phyloP scores from a whole-genome alignment of 2,113 vertebrate genomes.

The Stigmatopora nigra region DNA sequence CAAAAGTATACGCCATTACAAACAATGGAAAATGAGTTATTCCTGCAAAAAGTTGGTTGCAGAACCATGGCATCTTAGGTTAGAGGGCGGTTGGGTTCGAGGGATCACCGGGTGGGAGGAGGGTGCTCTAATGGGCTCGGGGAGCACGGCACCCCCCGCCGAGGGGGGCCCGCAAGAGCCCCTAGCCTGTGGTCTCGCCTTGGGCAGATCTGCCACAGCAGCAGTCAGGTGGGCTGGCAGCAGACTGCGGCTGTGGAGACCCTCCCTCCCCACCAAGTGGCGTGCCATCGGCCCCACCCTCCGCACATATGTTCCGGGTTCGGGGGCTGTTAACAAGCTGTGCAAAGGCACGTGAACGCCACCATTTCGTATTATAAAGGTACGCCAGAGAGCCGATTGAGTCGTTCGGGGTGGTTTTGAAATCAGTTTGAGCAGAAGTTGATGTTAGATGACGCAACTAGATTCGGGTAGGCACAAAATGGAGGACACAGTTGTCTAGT shows the following conservation, averaged over 20 bases:
- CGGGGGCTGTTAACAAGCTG: conserved; percentile 55
- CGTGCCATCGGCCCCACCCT: conserved; percentile 39
- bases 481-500: conserved; percentile 12
- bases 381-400: conserved; percentile 20
- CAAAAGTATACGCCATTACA: conserved; percentile 39
- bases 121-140: conserved; percentile 68
- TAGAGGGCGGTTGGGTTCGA: conserved; percentile 56
- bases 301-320: conserved; percentile 52
- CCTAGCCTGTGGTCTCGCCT: conserved; percentile 76
- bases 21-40: conserved; percentile 58
- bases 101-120: conserved; percentile 41
- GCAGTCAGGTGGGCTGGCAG: conserved; percentile 72
- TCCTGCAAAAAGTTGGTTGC: conserved; percentile 37
- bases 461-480: conserved; percentile 34
- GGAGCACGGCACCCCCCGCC: conserved; percentile 55
- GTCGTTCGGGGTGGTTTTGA: conserved; percentile 14
- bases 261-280: conserved; percentile 56
- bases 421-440: conserved; percentile 7
- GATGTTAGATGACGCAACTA: background rate
- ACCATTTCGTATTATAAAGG: conserved; percentile 22
- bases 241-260: conserved; percentile 61
- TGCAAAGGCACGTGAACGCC: conserved; percentile 32
- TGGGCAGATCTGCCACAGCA: conserved; percentile 71
- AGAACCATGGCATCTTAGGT: conserved; percentile 62
- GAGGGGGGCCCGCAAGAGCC: conserved; percentile 67